Percentiles rank a stretch among this genome's conserved stretches.
phyloP scores from a whole-genome alignment of 1,140 invertebrate species.

The Bombus affinis region DNA sequence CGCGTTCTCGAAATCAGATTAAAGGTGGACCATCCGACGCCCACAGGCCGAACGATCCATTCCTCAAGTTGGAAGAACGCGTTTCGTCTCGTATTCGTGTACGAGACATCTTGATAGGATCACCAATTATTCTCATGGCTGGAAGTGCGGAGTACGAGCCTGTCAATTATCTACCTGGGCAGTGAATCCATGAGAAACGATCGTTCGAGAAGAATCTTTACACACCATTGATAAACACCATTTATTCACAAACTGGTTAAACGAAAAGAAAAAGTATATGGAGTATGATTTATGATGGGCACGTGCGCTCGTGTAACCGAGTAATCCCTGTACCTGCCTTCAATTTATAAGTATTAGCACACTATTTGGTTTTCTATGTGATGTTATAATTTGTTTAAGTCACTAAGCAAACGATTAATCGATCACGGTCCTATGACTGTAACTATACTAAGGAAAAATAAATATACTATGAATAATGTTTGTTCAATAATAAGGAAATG shows the following conservation, averaged over 20 bases:
- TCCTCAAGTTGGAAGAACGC: slow-evolving; percentile 32
- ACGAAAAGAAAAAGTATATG: not conserved
- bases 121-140: slow-evolving; percentile 76
- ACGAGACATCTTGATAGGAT: slow-evolving; percentile 72
- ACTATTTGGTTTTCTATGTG: too few relatives aligned
- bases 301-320: not conserved
- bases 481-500: too few relatives aligned
- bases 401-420: too few relatives aligned
- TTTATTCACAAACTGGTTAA: slow-evolving; percentile 55
- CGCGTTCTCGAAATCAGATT: slow-evolving; percentile 57
- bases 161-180: slow-evolving; percentile 75
- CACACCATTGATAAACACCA: slow-evolving; percentile 53
- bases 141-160: slow-evolving; percentile 62
- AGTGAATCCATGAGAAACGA: slow-evolving; percentile 67
- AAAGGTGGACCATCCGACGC: slow-evolving; percentile 48
- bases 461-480: too few relatives aligned
- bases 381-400: too few relatives aligned
- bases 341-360: too few relatives aligned
- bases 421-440: too few relatives aligned
- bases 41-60: slow-evolving; percentile 34
- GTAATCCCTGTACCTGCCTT: not conserved
- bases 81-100: slow-evolving; percentile 53
- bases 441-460: too few relatives aligned
- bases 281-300: not conserved
- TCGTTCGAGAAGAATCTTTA: slow-evolving; percentile 45